Conservation (phyloP, 2,888 invertebrate genomes). For the Terebella lapidaria region DNA sequence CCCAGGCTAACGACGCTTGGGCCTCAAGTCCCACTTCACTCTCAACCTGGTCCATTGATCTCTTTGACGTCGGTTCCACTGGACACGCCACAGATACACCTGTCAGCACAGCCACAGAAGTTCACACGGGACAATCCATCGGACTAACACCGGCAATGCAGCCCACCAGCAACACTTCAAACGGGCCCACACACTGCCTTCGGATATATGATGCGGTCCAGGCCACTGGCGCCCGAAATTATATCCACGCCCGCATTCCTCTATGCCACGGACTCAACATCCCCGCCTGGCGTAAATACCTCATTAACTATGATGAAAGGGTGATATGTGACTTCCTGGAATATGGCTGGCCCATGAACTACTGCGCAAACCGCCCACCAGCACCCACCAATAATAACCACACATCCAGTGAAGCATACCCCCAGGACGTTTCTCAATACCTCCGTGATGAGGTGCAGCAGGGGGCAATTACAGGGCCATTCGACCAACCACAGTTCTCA, state of each 20-base stretch:
- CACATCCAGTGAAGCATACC: neutral
- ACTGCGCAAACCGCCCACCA: neutral
- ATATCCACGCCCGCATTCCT: neutral
- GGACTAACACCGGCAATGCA: too few relatives aligned
- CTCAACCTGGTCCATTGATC: too few relatives aligned
- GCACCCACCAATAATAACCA: neutral
- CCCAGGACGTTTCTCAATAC: neutral
- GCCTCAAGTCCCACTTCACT: too few relatives aligned
- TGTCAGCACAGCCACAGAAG: too few relatives aligned
- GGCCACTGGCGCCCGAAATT: neutral
- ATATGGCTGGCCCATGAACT: conserved; percentile 1
- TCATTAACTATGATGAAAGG: neutral
- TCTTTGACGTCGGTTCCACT: too few relatives aligned
- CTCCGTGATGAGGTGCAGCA: neutral
- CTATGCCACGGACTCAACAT: neutral
- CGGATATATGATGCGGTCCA: too few relatives aligned
- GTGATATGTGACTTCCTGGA: neutral
- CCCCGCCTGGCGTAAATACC: neutral
- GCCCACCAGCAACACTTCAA: too few relatives aligned
- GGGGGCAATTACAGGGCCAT: neutral
- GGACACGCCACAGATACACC: too few relatives aligned
- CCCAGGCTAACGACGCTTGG: too few relatives aligned
- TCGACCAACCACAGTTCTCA: neutral
- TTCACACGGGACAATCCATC: too few relatives aligned
- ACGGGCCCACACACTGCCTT: too few relatives aligned